Percentiles rank a stretch among this genome's conserved stretches.
These are phyloP conservation scores for Drosophila leonis DNA, from an alignment of 2,888 invertebrate genomes.

Conservation along the genomic window DNA sequence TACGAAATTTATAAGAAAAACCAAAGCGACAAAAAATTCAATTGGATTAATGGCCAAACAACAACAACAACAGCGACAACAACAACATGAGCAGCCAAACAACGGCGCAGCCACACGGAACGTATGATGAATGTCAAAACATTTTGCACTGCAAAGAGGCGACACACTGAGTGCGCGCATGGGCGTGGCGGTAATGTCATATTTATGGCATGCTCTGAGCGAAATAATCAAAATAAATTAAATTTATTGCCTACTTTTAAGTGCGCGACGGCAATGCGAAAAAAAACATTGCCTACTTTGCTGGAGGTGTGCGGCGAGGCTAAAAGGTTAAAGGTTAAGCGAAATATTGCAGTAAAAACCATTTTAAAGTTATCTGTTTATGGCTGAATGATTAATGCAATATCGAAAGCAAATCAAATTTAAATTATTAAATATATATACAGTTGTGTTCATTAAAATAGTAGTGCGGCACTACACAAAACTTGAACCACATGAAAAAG, in stretches of 20 bases:
- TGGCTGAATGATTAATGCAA: not conserved
- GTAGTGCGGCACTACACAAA: too few species aligned
- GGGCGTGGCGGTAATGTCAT: constrained; percentile 21
- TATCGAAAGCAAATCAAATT: not conserved
- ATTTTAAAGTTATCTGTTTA: not conserved
- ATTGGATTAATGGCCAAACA: constrained; percentile 53
- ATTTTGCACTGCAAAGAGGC: constrained; percentile 28
- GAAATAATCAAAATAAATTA: constrained; percentile 23
- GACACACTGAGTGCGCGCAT: not conserved
- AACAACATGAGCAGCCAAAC: not conserved
- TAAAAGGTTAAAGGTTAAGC: not conserved
- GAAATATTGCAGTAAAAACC: not conserved
- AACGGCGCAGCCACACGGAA: constrained; percentile 24
- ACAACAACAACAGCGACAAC: not conserved
- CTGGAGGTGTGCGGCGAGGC: too few species aligned
- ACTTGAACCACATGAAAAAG: too few species aligned
- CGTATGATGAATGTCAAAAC: constrained; percentile 53
- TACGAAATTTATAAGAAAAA: constrained; percentile 30
- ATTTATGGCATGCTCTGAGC: constrained; percentile 23
- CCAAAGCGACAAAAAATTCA: constrained; percentile 40
- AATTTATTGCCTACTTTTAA: constrained; percentile 28
- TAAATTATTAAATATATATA: not conserved
- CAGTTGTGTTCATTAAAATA: too few species aligned
- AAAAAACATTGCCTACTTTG: not conserved
- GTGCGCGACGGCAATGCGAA: not conserved